Conservation (phyloP, 2,113 vertebrate species). For the Protobothrops mucrosquamatus region DNA sequence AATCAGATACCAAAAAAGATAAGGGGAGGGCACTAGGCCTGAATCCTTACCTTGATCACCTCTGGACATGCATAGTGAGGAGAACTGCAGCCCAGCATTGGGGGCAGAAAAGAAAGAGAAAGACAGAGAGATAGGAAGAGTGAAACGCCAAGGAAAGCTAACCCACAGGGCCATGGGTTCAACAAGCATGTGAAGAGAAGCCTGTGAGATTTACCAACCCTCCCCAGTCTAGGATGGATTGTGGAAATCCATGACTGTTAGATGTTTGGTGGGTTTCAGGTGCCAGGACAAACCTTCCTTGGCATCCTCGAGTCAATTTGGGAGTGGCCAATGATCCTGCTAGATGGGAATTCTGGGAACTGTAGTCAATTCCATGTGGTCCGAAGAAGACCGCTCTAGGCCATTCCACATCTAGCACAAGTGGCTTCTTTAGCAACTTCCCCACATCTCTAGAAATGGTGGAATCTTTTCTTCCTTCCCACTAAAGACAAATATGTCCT, state of each 20-base stretch:
- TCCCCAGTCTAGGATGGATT: background rate
- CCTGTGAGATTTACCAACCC: background rate
- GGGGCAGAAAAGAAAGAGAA: constrained; percentile 31
- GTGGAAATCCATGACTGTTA: background rate
- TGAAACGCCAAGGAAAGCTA: constrained; percentile 15
- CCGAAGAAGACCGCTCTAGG: background rate
- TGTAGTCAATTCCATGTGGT: background rate
- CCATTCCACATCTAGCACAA: background rate
- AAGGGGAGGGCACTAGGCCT: background rate
- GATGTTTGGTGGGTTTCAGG: background rate
- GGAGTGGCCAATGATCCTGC: background rate
- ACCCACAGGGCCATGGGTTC: background rate
- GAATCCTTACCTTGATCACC: constrained; percentile 84
- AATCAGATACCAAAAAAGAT: background rate
- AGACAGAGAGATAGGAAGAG: constrained; percentile 35
- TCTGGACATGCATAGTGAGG: constrained; percentile 93
- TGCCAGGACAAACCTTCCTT: background rate
- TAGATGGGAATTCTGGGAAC: background rate
- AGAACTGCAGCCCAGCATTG: constrained; percentile 68
- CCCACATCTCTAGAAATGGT: background rate
- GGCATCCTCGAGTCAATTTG: background rate
- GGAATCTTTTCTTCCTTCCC: background rate
- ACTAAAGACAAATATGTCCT: background rate
- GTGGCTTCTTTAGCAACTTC: background rate
- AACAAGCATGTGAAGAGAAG: background rate